Percentiles rank a stretch among this genome's conserved stretches.
phyloP scores from a whole-genome alignment of 2,113 vertebrate genomes.

The Regulus satrapa region DNA sequence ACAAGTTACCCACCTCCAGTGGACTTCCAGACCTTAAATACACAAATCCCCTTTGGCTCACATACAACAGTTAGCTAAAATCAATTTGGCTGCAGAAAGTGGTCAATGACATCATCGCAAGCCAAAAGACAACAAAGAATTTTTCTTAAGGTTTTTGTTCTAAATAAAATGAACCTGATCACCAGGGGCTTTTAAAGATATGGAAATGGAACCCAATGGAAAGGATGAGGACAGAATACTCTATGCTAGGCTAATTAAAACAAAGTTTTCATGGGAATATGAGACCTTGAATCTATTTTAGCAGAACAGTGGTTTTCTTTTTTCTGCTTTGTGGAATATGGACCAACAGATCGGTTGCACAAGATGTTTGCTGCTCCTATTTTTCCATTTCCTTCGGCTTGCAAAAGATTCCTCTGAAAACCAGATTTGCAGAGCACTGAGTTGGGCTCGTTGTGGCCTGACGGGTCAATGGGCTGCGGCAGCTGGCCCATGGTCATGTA shows the following conservation, averaged over 20 bases:
- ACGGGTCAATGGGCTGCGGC: background rate
- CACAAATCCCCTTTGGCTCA: background rate
- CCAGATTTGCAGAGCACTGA: background rate
- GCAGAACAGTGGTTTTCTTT: background rate
- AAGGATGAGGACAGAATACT: background rate
- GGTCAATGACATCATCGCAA: background rate
- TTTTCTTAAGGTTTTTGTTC: background rate
- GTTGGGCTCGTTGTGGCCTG: accelerated
- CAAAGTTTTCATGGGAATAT: background rate
- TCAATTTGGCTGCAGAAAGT: background rate
- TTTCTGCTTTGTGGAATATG: background rate
- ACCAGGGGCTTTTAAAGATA: background rate
- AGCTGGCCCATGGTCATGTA: background rate
- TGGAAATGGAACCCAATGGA: background rate
- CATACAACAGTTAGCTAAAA: background rate
- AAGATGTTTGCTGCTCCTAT: background rate
- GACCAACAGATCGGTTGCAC: background rate
- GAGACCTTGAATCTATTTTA: background rate
- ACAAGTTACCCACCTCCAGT: background rate
- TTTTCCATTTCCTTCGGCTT: background rate
- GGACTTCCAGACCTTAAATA: background rate
- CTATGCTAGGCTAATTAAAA: background rate
- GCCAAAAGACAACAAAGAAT: background rate
- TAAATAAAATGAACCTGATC: background rate
- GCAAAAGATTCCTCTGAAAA: background rate